Evolutionary conservation across 2,797 vertebrate genomes (phyloP).

Genomic region (Botia kubotai): DNA sequence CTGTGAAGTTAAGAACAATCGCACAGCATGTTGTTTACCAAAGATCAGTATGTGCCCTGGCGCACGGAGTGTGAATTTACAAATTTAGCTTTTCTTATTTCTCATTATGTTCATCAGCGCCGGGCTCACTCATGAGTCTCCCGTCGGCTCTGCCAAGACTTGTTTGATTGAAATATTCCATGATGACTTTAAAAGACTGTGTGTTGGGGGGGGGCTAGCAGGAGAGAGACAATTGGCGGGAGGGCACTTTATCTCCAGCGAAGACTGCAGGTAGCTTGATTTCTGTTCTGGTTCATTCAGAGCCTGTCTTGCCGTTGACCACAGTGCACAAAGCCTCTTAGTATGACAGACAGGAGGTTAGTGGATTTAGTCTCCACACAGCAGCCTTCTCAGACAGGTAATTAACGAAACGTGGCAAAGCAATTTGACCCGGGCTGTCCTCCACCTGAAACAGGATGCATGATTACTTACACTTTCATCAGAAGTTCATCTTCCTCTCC

Average conservation of each 20-base stretch:
- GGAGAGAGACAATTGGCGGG: not conserved
- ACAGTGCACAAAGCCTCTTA: conserved; percentile 49
- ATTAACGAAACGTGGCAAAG: conserved; percentile 54
- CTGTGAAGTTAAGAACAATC: conserved; percentile 51
- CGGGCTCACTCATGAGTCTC: conserved; percentile 40
- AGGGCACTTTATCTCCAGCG: conserved; percentile 15
- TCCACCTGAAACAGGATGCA: conserved; percentile 46
- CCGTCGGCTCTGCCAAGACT: conserved; percentile 43
- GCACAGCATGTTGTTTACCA: conserved; percentile 26
- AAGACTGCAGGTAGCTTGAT: conserved; percentile 40
- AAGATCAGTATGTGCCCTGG: conserved; percentile 22
- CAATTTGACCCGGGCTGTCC: conserved; percentile 53
- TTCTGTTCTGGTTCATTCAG: conserved; percentile 29
- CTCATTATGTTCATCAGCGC: conserved; percentile 38
- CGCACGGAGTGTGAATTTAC: conserved; percentile 44
- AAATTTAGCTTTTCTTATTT: conserved; percentile 38
- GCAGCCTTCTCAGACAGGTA: conserved; percentile 54
- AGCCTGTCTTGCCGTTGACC: conserved; percentile 32
- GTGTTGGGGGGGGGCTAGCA: not conserved
- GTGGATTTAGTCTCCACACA: conserved; percentile 50
- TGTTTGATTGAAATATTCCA: conserved; percentile 31
- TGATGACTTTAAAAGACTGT: conserved; percentile 32
- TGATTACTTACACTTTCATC: conserved; percentile 39
- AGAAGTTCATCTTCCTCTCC: conserved; percentile 42
- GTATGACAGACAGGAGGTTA: conserved; percentile 59